phyloP scores from a whole-genome alignment of 2,113 vertebrate genomes.

The Motacilla alba region DNA sequence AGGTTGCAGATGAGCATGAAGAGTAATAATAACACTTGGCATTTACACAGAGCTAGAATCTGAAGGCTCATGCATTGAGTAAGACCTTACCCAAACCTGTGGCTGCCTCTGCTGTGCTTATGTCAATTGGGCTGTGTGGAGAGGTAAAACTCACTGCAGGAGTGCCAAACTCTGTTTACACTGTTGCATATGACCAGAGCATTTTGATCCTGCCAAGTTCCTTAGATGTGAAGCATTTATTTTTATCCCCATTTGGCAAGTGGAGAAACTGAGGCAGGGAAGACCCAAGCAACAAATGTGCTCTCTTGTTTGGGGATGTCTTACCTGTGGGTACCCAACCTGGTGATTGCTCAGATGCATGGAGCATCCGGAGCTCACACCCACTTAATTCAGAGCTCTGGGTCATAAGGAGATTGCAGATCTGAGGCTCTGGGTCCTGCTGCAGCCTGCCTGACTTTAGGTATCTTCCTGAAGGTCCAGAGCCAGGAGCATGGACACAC shows the following conservation, averaged over 20 bases:
- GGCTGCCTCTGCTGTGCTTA: not conserved
- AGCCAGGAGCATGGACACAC: not conserved
- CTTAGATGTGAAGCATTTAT: not conserved
- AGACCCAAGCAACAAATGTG: not conserved
- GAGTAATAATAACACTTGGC: not conserved
- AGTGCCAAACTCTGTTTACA: not conserved
- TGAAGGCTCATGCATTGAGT: not conserved
- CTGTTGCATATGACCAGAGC: not conserved
- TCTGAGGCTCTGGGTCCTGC: not conserved
- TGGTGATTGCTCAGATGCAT: not conserved
- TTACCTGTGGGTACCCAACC: not conserved
- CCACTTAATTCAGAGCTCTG: not conserved
- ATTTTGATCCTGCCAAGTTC: not conserved
- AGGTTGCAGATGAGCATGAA: not conserved
- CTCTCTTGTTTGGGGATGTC: not conserved
- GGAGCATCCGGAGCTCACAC: not conserved
- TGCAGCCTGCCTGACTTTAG: not conserved
- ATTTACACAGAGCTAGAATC: not conserved
- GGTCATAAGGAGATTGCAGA: not conserved
- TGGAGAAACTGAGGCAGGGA: constrained; percentile 7
- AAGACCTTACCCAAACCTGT: not conserved
- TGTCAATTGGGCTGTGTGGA: not conserved
- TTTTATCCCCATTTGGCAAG: not conserved
- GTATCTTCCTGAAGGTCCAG: not conserved
- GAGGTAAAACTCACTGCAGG: not conserved